A percentile compares a stretch with the other conserved stretches of the same genome.
phyloP scores from a whole-genome alignment of 2,888 invertebrate genomes.

The Perizoma affinitatum region DNA sequence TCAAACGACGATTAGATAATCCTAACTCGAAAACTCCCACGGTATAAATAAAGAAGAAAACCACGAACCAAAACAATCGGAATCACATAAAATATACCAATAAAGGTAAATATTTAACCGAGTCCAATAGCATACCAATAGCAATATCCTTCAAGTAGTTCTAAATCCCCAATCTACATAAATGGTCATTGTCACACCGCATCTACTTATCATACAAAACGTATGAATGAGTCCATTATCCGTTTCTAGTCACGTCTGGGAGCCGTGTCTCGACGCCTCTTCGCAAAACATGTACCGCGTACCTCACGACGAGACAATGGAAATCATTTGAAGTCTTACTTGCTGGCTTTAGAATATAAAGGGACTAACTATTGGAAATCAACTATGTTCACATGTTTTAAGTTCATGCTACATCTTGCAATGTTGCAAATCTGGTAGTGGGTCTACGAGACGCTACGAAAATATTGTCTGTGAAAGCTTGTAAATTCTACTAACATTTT shows the following conservation, averaged over 20 bases:
- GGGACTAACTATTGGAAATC: not conserved
- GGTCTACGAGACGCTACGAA: slow-evolving; percentile 31
- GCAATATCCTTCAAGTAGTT: slow-evolving; percentile 14
- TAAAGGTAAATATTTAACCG: not conserved
- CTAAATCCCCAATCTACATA: slow-evolving; percentile 31
- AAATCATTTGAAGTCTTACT: slow-evolving; percentile 14
- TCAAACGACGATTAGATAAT: too few species aligned
- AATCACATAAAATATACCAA: slow-evolving; percentile 4
- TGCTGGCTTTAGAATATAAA: slow-evolving; percentile 5
- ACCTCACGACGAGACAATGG: slow-evolving; percentile 34
- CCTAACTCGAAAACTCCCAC: too few species aligned
- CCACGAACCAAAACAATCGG: slow-evolving; percentile 1
- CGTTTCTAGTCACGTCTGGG: slow-evolving; percentile 38
- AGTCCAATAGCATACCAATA: slow-evolving; percentile 7
- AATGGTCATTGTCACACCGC: slow-evolving; percentile 34
- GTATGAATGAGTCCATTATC: slow-evolving; percentile 34
- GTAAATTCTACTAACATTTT: not conserved
- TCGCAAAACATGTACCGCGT: slow-evolving; percentile 24
- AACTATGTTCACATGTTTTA: not conserved
- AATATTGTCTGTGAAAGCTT: slow-evolving; percentile 13
- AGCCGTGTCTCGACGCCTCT: slow-evolving; percentile 33
- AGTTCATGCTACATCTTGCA: not conserved
- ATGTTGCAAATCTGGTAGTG: slow-evolving; percentile 2
- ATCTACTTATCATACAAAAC: slow-evolving; percentile 41
- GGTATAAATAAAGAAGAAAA: not conserved